Percentiles rank a stretch among this genome's conserved stretches.
phyloP scores from a whole-genome alignment of 1,140 invertebrate genomes.

The Aplysia californica region DNA sequence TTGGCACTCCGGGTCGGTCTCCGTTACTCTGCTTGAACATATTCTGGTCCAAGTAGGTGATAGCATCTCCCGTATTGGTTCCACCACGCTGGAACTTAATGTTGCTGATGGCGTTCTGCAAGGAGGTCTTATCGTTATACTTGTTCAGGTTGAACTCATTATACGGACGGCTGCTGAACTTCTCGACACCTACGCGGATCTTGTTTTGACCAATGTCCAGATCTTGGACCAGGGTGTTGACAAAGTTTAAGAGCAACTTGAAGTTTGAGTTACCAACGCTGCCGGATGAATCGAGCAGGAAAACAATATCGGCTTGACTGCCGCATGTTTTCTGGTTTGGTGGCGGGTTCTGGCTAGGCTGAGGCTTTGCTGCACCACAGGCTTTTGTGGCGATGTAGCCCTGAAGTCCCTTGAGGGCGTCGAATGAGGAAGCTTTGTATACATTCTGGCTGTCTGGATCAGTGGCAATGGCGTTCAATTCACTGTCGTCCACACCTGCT shows the following conservation, averaged over 20 bases:
- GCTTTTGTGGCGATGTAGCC: constrained; percentile 48
- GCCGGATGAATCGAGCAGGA: constrained; percentile 53
- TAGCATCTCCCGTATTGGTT: constrained; percentile 42
- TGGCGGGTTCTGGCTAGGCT: not conserved
- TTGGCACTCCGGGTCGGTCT: constrained; percentile 48
- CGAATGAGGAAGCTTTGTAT: constrained; percentile 53
- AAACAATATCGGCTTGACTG: constrained; percentile 47
- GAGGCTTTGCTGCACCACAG: constrained; percentile 34
- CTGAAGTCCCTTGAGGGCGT: constrained; percentile 52
- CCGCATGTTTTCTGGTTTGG: constrained; percentile 32
- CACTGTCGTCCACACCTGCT: constrained; percentile 35
- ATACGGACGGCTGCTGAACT: constrained; percentile 40
- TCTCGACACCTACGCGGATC: constrained; percentile 42
- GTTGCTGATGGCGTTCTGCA: constrained; percentile 34
- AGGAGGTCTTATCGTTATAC: constrained; percentile 33
- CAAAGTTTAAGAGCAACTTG: constrained; percentile 42
- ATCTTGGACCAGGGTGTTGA: constrained; percentile 39
- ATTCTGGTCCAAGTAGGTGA: constrained; percentile 33
- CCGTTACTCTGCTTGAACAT: constrained; percentile 39
- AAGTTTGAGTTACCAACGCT: constrained; percentile 49
- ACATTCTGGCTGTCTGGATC: constrained; percentile 46
- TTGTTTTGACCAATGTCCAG: constrained; percentile 36
- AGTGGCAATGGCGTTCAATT: constrained; percentile 46
- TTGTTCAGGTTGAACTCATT: constrained; percentile 44
- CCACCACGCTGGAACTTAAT: constrained; percentile 39